phyloP scores from a whole-genome alignment of 1,140 invertebrate genomes.

The Pemphigus obesinymphae region DNA sequence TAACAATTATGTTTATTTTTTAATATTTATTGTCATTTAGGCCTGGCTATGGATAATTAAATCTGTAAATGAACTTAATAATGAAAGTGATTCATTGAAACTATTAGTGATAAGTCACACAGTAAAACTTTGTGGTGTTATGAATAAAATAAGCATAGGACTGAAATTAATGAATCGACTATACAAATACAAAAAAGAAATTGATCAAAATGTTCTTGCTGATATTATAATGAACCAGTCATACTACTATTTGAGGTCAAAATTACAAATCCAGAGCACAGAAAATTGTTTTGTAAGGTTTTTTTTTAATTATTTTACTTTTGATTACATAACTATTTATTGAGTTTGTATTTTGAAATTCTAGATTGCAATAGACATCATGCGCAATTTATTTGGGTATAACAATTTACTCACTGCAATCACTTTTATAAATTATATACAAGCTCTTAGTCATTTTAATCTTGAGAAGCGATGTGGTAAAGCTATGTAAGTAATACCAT shows the following conservation, averaged over 20 bases:
- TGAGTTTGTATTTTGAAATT: constrained; percentile 31
- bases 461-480: constrained; percentile 76
- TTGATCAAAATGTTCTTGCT: background rate
- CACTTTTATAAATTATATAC: constrained; percentile 83
- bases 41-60: background rate
- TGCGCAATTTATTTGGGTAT: constrained; percentile 71
- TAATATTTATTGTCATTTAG: background rate
- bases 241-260: background rate
- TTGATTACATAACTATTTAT: background rate
- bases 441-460: constrained; percentile 86
- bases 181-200: background rate
- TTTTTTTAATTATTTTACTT: no score
- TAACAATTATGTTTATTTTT: no score
- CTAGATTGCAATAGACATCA: constrained; percentile 69
- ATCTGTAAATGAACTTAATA: background rate
- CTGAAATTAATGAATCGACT: background rate
- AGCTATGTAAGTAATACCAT: constrained; percentile 57
- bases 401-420: constrained; percentile 80
- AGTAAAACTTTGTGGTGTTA: background rate
- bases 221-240: background rate
- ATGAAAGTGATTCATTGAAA: background rate
- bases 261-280: background rate
- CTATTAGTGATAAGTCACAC: background rate
- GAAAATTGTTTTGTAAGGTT: constrained; percentile 11
- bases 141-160: background rate